Conservation (phyloP, 2,888 invertebrate species). For the Hirtodrosophila trivittata region DNA sequence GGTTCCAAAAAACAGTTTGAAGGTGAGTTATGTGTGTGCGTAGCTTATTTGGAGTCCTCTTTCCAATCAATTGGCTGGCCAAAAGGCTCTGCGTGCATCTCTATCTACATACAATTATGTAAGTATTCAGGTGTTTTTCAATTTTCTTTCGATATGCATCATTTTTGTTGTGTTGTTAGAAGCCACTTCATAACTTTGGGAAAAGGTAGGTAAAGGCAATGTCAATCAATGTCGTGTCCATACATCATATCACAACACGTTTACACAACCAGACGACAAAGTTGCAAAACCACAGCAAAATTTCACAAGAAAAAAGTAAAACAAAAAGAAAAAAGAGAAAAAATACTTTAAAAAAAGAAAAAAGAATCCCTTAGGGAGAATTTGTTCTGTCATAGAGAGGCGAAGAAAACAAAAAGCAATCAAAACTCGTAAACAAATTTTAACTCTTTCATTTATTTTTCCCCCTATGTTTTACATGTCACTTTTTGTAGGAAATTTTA, state of each 20-base stretch:
- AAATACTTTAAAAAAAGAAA: constrained; percentile 4
- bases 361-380: constrained; percentile 42
- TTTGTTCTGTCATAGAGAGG: constrained; percentile 37
- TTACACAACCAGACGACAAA: constrained; percentile 41
- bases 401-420: constrained; percentile 49
- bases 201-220: constrained; percentile 60
- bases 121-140: constrained; percentile 27
- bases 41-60: constrained; percentile 23
- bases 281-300: constrained; percentile 50
- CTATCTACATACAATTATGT: constrained; percentile 25
- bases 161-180: constrained; percentile 36
- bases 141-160: constrained; percentile 33
- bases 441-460: constrained; percentile 50
- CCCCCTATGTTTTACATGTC: constrained; percentile 39
- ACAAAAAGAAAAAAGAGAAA: not conserved
- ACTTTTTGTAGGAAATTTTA: constrained; percentile 59
- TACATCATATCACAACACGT: constrained; percentile 35
- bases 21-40: constrained; percentile 46
- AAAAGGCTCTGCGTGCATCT: no score
- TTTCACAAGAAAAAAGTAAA: constrained; percentile 16
- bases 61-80: not conserved
- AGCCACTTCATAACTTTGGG: constrained; percentile 26
- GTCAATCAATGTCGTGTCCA: constrained; percentile 44
- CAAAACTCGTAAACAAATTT: constrained; percentile 55
- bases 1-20: constrained; percentile 7